These are phyloP conservation scores for Dicranocentrus wangi DNA, from an alignment of 2,888 invertebrate genomes.

Conservation along the genomic window DNA sequence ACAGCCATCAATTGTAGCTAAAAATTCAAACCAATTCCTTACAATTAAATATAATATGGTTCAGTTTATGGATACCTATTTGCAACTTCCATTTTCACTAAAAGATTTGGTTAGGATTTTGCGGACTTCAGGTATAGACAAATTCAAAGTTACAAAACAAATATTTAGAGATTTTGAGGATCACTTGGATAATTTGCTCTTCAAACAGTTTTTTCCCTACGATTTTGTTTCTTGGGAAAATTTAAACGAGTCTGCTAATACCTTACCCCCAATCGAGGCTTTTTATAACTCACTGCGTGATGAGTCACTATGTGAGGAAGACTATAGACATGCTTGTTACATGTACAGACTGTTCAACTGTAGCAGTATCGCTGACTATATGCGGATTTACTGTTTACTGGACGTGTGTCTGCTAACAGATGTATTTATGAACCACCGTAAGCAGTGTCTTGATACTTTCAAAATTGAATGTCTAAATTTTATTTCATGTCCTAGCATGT, in stretches of 20 bases:
- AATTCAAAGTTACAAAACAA: background rate
- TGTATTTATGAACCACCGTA: slow-evolving; percentile 9
- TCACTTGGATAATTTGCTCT: background rate
- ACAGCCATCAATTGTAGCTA: background rate
- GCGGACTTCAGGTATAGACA: background rate
- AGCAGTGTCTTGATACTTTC: background rate
- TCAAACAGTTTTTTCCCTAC: background rate
- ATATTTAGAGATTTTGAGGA: background rate
- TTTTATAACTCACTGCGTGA: background rate
- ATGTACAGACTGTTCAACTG: background rate
- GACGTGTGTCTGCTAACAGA: background rate
- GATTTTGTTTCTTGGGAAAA: background rate
- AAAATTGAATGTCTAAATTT: slow-evolving; percentile 9
- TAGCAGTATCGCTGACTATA: background rate
- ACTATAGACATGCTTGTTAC: slow-evolving; percentile 2
- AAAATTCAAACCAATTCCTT: background rate
- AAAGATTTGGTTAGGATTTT: background rate
- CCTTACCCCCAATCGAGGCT: background rate
- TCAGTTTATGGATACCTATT: background rate
- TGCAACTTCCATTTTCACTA: background rate
- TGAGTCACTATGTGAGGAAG: background rate
- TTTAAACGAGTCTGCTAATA: background rate
- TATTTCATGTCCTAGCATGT: background rate
- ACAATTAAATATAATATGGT: background rate
- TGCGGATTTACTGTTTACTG: background rate